Evolutionary conservation across 37 sponge, comb jelly and placozoan species (phyloP).

Genomic region (Aplysina aerophoba): DNA sequence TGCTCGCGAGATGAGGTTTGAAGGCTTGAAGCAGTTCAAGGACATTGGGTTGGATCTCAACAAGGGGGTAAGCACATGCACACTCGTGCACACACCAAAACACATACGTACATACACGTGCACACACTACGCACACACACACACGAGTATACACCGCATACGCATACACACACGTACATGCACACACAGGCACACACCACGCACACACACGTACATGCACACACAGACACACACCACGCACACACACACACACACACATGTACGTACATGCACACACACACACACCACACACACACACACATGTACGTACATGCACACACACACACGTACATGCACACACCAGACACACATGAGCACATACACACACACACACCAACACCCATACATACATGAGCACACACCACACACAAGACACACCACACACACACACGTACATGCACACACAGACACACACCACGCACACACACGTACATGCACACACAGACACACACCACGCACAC

Average conservation of each 20-base stretch:
- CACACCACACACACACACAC: slow-evolving; percentile 30
- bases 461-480: neutral
- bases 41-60: slow-evolving; percentile 42
- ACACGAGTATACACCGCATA: too few relatives aligned
- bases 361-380: slow-evolving; percentile 22
- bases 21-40: neutral
- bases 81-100: slow-evolving; percentile 30
- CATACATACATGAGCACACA: slow-evolving; percentile 11
- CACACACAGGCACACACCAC: slow-evolving; percentile 17
- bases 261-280: slow-evolving; percentile 15
- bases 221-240: neutral
- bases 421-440: neutral
- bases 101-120: slow-evolving; percentile 21
- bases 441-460: neutral
- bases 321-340: slow-evolving; percentile 10
- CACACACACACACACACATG: slow-evolving; percentile 8
- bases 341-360: slow-evolving; percentile 8
- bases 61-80: neutral
- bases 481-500: too few relatives aligned
- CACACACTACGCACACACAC: too few relatives aligned
- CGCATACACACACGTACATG: slow-evolving; percentile 32
- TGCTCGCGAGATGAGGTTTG: slow-evolving; percentile 28
- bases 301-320: slow-evolving; percentile 8
- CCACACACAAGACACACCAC: slow-evolving; percentile 1
- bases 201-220: neutral